Conservation (phyloP, 2,797 vertebrate genomes). For the Poecilia gillii region DNA sequence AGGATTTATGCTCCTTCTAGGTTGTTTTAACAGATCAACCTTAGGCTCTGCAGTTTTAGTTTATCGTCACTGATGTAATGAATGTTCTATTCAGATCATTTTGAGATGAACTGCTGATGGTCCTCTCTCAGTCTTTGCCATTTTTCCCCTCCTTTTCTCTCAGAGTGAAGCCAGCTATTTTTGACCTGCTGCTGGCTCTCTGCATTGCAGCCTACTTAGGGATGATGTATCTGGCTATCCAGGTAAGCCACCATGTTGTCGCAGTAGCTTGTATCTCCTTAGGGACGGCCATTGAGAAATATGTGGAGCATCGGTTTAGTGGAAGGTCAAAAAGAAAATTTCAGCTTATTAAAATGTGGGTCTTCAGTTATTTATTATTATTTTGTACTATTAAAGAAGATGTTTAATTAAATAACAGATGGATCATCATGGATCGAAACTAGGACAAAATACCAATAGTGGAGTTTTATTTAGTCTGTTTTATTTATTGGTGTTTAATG, state of each 20-base stretch:
- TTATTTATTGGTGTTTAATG: neutral
- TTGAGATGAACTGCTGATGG: neutral
- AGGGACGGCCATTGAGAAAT: neutral
- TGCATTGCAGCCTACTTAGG: slow-evolving; percentile 96
- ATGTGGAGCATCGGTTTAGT: neutral
- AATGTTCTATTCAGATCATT: neutral
- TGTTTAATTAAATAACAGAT: neutral
- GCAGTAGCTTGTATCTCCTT: neutral
- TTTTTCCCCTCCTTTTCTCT: neutral
- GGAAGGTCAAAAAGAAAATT: neutral
- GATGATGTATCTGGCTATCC: slow-evolving; percentile 91
- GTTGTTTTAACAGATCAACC: neutral
- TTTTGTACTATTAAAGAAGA: neutral
- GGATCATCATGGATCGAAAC: neutral
- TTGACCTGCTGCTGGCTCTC: slow-evolving; percentile 94
- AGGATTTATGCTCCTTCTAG: neutral
- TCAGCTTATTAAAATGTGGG: neutral
- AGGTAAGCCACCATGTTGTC: slow-evolving; percentile 78
- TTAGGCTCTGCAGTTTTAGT: neutral
- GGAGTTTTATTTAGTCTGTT: neutral
- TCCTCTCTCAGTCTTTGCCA: neutral
- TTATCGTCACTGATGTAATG: neutral
- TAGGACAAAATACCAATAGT: neutral
- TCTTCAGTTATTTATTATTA: neutral
- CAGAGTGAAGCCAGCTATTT: slow-evolving; percentile 98